Conservation (phyloP, 2,113 vertebrate species). For the Hydrolagus affinis region DNA sequence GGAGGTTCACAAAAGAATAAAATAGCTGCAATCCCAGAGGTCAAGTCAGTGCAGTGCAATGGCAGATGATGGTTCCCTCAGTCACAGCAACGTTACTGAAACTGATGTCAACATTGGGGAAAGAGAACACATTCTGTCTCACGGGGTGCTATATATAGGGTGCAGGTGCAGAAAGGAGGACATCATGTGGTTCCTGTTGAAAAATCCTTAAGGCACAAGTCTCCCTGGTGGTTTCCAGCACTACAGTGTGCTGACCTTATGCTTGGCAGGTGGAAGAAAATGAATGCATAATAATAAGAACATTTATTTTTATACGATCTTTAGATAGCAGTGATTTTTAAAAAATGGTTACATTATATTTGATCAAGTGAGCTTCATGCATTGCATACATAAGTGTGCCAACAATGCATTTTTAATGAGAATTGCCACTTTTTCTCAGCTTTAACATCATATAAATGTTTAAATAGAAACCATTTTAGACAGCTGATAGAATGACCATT, state of each 20-base stretch:
- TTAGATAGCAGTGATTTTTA: background rate
- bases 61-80: background rate
- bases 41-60: background rate
- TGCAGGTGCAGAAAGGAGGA: background rate
- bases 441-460: background rate
- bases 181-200: background rate
- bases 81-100: background rate
- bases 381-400: background rate
- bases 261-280: no score
- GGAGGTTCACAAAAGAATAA: background rate
- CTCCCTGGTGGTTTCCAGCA: background rate
- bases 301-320: background rate
- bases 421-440: background rate
- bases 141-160: constrained; percentile 18
- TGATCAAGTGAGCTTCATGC: background rate
- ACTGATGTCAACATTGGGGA: background rate
- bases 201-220: background rate
- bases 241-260: background rate
- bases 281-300: background rate
- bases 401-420: constrained; percentile 15
- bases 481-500: background rate
- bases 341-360: background rate
- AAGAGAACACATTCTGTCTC: background rate
- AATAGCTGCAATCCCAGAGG: background rate
- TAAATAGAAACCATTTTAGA: constrained; percentile 20